These are phyloP conservation scores for Pseudomyrmex cubaensis DNA, from an alignment of 1,140 invertebrate genomes.

Conservation along the genomic window DNA sequence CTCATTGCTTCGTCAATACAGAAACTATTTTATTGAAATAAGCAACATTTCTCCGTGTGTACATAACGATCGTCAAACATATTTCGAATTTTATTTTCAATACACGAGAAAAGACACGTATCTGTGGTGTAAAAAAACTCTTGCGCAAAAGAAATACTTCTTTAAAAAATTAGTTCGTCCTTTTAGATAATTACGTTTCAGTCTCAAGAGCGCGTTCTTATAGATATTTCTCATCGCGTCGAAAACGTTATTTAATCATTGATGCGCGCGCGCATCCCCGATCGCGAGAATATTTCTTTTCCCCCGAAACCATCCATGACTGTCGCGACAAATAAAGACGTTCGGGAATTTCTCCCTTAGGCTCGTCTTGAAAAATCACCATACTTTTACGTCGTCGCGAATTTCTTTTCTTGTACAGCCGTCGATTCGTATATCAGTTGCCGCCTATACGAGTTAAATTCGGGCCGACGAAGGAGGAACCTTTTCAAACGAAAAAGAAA, in stretches of 20 bases:
- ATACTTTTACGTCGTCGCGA: background rate
- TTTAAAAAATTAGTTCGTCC: no score
- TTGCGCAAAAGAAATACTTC: no score
- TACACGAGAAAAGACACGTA: no score
- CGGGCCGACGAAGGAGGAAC: conserved; percentile 12
- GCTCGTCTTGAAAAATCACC: conserved; percentile 33
- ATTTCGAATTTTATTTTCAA: background rate
- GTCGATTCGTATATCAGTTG: conserved; percentile 44
- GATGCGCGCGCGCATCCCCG: background rate
- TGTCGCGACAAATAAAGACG: conserved; percentile 16
- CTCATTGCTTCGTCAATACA: conserved; percentile 5
- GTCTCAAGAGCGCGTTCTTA: no score
- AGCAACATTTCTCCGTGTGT: background rate
- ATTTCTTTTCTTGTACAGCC: conserved; percentile 2
- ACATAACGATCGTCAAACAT: background rate
- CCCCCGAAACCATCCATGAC: background rate
- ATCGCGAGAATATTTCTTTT: background rate
- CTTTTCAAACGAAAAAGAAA: background rate
- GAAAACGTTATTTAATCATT: background rate
- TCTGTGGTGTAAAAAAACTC: no score
- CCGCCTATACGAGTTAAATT: conserved; percentile 43
- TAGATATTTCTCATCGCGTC: conserved; percentile 6
- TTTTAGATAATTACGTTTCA: no score
- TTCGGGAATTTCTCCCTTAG: conserved; percentile 17
- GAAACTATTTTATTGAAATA: conserved; percentile 15